Evolutionary conservation across 2,888 invertebrate species (phyloP).

Genomic region (Tridacna gigas): DNA sequence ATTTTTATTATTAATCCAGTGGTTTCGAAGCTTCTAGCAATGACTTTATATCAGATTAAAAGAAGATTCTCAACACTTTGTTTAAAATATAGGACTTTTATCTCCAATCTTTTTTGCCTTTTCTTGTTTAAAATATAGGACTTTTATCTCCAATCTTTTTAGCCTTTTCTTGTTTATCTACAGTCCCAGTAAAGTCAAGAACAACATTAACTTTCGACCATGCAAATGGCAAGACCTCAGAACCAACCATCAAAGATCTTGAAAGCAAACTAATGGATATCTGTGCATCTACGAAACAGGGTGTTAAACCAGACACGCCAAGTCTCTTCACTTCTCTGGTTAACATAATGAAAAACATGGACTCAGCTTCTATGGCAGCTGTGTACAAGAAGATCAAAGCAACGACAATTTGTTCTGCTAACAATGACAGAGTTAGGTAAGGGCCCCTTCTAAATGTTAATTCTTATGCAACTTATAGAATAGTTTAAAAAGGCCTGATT

Average conservation of each 20-base stretch:
- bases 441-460: no score
- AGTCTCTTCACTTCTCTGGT: slow-evolving; percentile 85
- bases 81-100: no score
- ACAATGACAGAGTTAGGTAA: slow-evolving; percentile 73
- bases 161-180: background rate
- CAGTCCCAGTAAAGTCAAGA: slow-evolving; percentile 4
- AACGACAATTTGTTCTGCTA: slow-evolving; percentile 69
- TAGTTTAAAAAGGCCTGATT: no score
- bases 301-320: slow-evolving; percentile 85
- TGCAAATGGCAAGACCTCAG: slow-evolving; percentile 36
- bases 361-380: slow-evolving; percentile 78
- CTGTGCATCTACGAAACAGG: slow-evolving; percentile 77
- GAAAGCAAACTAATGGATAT: slow-evolving; percentile 72
- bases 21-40: background rate
- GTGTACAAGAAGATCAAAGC: slow-evolving; percentile 71
- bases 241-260: slow-evolving; percentile 51
- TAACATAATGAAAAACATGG: slow-evolving; percentile 83
- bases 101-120: no score
- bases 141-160: no score
- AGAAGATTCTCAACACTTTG: background rate
- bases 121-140: no score
- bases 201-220: slow-evolving; percentile 71
- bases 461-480: no score
- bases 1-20: no score
- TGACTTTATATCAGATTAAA: background rate